Conservation (phyloP, 2,888 invertebrate genomes). For the Cheilosia vulpina region DNA sequence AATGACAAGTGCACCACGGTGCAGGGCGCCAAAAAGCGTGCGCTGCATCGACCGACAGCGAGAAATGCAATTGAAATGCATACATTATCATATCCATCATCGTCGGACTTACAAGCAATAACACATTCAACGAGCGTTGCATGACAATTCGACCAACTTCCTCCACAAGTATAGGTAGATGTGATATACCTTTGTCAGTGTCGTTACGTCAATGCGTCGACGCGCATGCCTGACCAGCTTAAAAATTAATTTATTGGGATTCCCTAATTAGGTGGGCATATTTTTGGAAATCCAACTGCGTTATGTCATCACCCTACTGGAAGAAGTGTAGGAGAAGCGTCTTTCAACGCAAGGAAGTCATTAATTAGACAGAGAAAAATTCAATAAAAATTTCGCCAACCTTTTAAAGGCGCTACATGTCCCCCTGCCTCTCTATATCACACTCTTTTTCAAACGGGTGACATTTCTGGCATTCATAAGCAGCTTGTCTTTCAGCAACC, state of each 20-base stretch:
- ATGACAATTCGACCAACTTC: slow-evolving; percentile 67
- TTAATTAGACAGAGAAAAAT: slow-evolving; percentile 17
- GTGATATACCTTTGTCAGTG: slow-evolving; percentile 33
- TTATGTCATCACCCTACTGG: slow-evolving; percentile 51
- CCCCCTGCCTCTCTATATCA: neutral
- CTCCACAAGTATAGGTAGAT: slow-evolving; percentile 7
- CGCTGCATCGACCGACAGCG: slow-evolving; percentile 27
- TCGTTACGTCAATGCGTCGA: slow-evolving; percentile 71
- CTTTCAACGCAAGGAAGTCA: slow-evolving; percentile 51
- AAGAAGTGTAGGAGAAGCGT: slow-evolving; percentile 8
- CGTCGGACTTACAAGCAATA: slow-evolving; percentile 71
- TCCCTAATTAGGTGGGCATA: slow-evolving; percentile 54
- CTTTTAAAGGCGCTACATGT: neutral
- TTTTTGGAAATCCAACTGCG: slow-evolving; percentile 43
- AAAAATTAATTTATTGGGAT: slow-evolving; percentile 53
- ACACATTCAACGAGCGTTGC: slow-evolving; percentile 64
- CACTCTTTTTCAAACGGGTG: slow-evolving; percentile 14
- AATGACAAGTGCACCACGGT: slow-evolving; percentile 62
- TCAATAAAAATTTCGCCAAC: slow-evolving; percentile 25
- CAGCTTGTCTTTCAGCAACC: slow-evolving; percentile 10
- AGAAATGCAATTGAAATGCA: slow-evolving; percentile 71
- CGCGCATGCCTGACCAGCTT: slow-evolving; percentile 53
- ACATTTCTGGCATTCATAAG: slow-evolving; percentile 50
- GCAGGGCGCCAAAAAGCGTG: slow-evolving; percentile 70
- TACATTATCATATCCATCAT: slow-evolving; percentile 70